Percentiles rank a stretch among this genome's conserved stretches.
These are phyloP conservation scores for Gymnobelideus leadbeateri DNA, from an alignment of 2,113 vertebrate species.

Conservation along the genomic window DNA sequence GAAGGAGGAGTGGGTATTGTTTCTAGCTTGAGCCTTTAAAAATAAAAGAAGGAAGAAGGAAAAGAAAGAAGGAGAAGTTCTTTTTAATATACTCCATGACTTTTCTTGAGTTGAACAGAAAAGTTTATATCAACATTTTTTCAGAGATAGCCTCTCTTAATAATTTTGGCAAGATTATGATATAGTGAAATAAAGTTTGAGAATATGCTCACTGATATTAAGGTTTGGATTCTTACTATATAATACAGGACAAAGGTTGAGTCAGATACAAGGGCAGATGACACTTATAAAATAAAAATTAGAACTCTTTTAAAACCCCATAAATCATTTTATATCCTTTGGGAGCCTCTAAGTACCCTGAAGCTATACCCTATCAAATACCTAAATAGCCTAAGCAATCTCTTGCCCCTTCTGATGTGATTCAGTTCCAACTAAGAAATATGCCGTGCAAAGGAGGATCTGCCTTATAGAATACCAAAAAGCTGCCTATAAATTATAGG, in stretches of 20 bases:
- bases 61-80: neutral
- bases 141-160: conserved; percentile 8
- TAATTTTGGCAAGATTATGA: neutral
- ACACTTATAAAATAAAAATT: conserved; percentile 3
- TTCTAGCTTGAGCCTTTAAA: conserved; percentile 64
- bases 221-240: neutral
- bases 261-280: neutral
- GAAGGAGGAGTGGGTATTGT: conserved; percentile 76
- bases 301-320: neutral
- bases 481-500: neutral
- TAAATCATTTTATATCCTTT: conserved; percentile 17
- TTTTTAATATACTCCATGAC: neutral
- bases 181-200: neutral
- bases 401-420: neutral
- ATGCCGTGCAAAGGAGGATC: neutral
- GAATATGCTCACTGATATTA: neutral
- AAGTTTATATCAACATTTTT: neutral
- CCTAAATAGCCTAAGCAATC: neutral
- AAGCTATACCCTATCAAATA: neutral
- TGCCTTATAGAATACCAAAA: neutral
- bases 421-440: neutral
- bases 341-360: conserved; percentile 9
- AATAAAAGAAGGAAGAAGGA: conserved; percentile 9
- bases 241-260: neutral
- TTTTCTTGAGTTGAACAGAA: neutral